phyloP scores from a whole-genome alignment of 2,113 vertebrate species.

The Poeciliopsis prolifica region DNA sequence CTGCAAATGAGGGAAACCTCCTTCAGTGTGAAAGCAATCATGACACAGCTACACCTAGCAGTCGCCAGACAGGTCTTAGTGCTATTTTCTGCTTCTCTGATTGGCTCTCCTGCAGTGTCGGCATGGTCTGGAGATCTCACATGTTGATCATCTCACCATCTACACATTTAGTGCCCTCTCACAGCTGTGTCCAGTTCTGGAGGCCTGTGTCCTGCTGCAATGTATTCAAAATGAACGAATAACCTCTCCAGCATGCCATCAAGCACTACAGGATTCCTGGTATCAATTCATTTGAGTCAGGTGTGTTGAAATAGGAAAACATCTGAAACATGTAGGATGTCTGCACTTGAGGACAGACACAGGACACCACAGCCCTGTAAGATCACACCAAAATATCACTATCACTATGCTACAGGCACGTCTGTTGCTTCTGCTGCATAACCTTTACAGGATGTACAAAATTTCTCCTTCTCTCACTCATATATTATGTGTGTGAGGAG shows the following conservation, averaged over 20 bases:
- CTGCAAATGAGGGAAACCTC: neutral
- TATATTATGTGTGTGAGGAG: no score
- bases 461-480: no score
- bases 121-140: neutral
- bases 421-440: no score
- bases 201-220: neutral
- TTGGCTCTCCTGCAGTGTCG: neutral
- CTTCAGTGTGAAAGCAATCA: neutral
- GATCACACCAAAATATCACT: no score
- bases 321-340: no score
- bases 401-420: no score
- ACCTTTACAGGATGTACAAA: no score
- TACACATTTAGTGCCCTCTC: neutral
- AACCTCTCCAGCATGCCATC: neutral
- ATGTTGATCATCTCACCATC: neutral
- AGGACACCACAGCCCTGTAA: no score
- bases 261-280: neutral
- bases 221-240: neutral
- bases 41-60: neutral
- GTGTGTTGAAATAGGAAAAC: neutral
- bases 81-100: neutral
- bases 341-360: no score
- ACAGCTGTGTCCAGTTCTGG: neutral
- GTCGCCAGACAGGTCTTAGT: neutral
- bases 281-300: neutral